A percentile compares a stretch with the other conserved stretches of the same genome.
phyloP scores from a whole-genome alignment of 2,113 vertebrate genomes.

The Apteryx mantelli region DNA sequence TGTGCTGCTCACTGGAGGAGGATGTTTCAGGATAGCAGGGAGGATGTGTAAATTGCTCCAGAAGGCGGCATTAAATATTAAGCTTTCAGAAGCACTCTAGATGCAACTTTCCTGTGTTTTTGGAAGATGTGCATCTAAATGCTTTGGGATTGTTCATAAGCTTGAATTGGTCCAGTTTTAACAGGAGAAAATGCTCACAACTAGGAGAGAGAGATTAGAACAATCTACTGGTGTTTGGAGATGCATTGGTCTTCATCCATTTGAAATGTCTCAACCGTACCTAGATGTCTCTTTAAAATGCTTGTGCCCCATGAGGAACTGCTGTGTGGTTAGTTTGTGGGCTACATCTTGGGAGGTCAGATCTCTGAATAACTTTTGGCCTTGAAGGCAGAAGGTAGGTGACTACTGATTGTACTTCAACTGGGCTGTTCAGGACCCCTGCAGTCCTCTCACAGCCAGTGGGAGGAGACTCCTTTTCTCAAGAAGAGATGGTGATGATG shows the following conservation, averaged over 20 bases:
- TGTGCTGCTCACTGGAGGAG: not conserved
- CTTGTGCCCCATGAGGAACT: not conserved
- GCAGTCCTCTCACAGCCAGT: not conserved
- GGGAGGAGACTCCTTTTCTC: not conserved
- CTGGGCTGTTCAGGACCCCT: not conserved
- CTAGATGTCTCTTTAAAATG: not conserved
- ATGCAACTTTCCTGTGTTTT: not conserved
- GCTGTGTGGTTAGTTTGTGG: not conserved
- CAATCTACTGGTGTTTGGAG: not conserved
- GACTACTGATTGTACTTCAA: not conserved
- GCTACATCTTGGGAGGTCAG: not conserved
- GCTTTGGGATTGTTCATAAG: not conserved
- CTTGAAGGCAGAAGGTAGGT: not conserved
- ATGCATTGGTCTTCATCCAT: not conserved
- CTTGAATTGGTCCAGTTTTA: not conserved
- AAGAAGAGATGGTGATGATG: not conserved
- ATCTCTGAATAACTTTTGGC: not conserved
- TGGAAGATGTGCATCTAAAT: not conserved
- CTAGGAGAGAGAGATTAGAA: not conserved
- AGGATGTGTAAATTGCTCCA: not conserved
- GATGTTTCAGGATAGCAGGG: not conserved
- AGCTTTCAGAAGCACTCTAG: not conserved
- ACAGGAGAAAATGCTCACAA: not conserved
- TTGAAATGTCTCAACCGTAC: not conserved
- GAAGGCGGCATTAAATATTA: not conserved